Base-by-base conservation (phyloP, 2,797 vertebrate species). In the Crenichthys baileyi region DNA sequence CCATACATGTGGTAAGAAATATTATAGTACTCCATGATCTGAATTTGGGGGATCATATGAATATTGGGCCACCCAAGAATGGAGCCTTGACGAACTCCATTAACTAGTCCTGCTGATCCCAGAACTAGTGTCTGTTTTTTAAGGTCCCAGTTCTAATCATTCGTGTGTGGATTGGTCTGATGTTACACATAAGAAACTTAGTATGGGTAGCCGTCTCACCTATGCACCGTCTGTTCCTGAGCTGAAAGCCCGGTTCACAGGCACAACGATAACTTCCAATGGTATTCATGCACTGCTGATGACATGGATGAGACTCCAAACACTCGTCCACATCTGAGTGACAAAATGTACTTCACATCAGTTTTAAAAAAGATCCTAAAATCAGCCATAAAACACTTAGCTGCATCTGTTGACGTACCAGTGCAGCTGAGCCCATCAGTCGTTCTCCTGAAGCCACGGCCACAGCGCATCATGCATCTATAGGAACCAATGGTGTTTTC, bases 231-330 rank as follows among this genome's bases (percentile, higher is more conserved):
- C 96, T 96, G 93, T 96, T 97, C 93, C 96, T 97, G 78, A 98
- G 94, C 41, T 98, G 97, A 92, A 96, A 99, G 50, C 98, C 98
- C 0, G 96, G 96, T 73, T 99, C 97, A 89, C 98, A 99, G 39
- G 96, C 96, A 83, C 98, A 99, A 61, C 97, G 96, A 92, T 97
- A 99, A 84, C 98, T 98, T 61, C 98, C 98, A 60, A 99, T 94
- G 7, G 95, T 97, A 84, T 99, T 99, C 79, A 98, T 94, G 89
- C 98, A 99, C 55, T 89, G 96, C 31, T 99, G 98, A 77, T 98
- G 96, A 81, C 98, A 99, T 7, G 95, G 96, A 79, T 92, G 97
- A 26, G 96, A 94, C 83, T 99, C 98, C 89, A 97, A 96, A 80
- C 98, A 99, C 92, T 99, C 98, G 0, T 99, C 98, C 76, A 99